phyloP scores from a whole-genome alignment of 2,797 vertebrate species.

The Lagocephalus sceleratus region DNA sequence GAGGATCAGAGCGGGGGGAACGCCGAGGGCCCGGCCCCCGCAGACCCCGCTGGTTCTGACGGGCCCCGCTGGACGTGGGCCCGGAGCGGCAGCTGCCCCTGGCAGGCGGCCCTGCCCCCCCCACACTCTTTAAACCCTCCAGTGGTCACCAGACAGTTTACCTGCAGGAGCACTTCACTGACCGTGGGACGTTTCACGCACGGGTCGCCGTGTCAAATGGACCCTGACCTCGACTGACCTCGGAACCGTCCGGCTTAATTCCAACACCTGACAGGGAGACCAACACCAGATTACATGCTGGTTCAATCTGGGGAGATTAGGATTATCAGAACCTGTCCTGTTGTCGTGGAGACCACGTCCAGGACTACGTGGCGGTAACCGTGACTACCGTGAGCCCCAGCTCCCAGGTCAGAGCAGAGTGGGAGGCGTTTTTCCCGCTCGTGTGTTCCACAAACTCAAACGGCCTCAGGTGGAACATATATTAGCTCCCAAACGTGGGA shows the following conservation, averaged over 20 bases:
- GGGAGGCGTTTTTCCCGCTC: neutral
- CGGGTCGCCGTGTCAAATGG: neutral
- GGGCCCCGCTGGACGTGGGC: constrained; percentile 31
- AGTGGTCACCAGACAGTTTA: constrained; percentile 10
- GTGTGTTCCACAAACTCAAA: neutral
- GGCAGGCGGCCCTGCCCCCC: too few species aligned
- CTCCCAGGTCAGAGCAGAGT: neutral
- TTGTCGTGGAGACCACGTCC: too few species aligned
- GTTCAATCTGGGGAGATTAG: too few species aligned
- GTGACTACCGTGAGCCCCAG: too few species aligned
- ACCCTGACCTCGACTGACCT: too few species aligned
- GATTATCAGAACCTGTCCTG: too few species aligned
- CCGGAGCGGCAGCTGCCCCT: constrained; percentile 58
- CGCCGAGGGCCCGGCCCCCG: neutral
- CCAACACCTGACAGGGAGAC: too few species aligned
- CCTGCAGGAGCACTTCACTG: too few species aligned
- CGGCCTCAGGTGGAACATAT: neutral
- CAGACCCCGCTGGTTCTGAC: neutral
- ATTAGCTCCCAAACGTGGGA: neutral
- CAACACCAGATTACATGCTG: too few species aligned
- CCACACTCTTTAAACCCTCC: constrained; percentile 17
- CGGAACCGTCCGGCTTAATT: too few species aligned
- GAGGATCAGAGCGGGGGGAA: neutral
- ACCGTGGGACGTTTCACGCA: constrained; percentile 1
- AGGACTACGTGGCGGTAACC: too few species aligned